Evolutionary conservation across 2,888 invertebrate genomes (phyloP).

Genomic region (Sphaeridia pumilis): DNA sequence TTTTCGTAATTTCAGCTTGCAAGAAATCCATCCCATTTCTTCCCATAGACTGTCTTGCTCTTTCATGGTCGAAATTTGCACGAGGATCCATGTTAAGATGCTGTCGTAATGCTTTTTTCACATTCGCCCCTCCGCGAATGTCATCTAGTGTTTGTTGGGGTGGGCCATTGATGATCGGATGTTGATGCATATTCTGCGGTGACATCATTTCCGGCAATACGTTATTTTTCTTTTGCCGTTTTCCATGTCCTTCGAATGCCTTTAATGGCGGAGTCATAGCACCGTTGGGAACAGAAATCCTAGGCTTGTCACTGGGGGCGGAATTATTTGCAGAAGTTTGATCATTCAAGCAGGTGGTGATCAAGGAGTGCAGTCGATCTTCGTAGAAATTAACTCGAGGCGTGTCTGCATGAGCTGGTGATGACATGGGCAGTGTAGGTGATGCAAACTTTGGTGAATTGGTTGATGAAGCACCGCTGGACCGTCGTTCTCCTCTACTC

Average conservation of each 20-base stretch:
- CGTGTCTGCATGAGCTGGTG: conserved; percentile 2
- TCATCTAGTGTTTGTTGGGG: no score
- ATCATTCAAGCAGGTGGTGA: conserved; percentile 73
- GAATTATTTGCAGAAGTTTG: conserved; percentile 47
- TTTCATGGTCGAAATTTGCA: conserved; percentile 18
- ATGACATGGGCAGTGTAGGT: not conserved
- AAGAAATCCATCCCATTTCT: conserved; percentile 80
- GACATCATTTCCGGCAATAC: conserved; percentile 28
- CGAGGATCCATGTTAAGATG: conserved; percentile 9
- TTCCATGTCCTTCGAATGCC: conserved; percentile 4
- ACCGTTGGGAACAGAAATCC: conserved; percentile 39
- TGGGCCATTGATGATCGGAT: not conserved
- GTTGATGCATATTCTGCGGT: not conserved
- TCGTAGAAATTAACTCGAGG: conserved; percentile 56
- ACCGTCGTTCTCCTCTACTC: no score
- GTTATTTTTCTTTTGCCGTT: conserved; percentile 25
- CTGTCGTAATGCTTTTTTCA: conserved; percentile 14
- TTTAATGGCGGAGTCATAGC: conserved; percentile 15
- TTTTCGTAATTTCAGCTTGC: conserved; percentile 76
- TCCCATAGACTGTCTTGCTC: conserved; percentile 40
- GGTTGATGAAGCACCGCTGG: no score
- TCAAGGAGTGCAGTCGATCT: conserved; percentile 74
- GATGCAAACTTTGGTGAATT: no score
- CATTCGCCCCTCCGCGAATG: no score
- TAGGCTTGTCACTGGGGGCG: conserved; percentile 25